Evolutionary conservation across 2,113 vertebrate genomes (phyloP).

Genomic region (Nansenia antarctica): DNA sequence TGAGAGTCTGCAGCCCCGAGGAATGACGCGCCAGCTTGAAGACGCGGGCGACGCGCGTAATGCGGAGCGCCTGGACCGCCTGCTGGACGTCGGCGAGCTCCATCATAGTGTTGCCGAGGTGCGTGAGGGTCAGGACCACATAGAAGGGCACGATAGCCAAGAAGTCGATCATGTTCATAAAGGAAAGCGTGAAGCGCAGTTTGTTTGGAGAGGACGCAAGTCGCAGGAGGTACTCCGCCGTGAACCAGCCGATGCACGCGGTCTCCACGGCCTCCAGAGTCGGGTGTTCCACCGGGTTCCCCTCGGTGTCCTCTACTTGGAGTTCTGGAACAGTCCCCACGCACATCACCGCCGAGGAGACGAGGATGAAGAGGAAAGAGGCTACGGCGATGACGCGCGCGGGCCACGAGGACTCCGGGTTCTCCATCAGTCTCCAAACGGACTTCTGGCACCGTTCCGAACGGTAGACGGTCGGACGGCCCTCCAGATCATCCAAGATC

Average conservation of each 20-base stretch:
- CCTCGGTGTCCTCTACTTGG: conserved; percentile 86
- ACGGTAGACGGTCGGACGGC: conserved; percentile 76
- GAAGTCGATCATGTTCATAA: conserved; percentile 95
- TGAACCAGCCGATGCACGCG: conserved; percentile 94
- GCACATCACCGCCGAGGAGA: conserved; percentile 94
- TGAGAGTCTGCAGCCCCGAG: conserved; percentile 92
- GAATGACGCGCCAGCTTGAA: conserved; percentile 97
- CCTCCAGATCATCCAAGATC: conserved; percentile 89
- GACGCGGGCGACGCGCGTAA: conserved; percentile 92
- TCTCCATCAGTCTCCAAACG: conserved; percentile 95
- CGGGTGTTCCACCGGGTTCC: conserved; percentile 89
- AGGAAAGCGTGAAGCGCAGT: conserved; percentile 85
- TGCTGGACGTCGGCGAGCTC: conserved; percentile 93
- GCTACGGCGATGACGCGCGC: conserved; percentile 87
- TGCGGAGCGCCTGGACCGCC: conserved; percentile 91
- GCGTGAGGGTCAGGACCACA: conserved; percentile 87
- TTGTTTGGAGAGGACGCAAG: conserved; percentile 90
- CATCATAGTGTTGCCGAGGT: conserved; percentile 89
- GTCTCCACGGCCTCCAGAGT: conserved; percentile 91
- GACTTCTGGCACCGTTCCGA: conserved; percentile 85
- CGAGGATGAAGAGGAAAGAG: conserved; percentile 90
- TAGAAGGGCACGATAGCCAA: conserved; percentile 94
- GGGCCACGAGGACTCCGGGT: conserved; percentile 88
- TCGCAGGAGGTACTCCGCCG: conserved; percentile 88
- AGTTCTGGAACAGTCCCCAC: conserved; percentile 93